Evolutionary conservation across 2,113 vertebrate genomes (phyloP), one percentile per base, ranked within the genome.

Genomic region (Corydoras sp.): DNA sequence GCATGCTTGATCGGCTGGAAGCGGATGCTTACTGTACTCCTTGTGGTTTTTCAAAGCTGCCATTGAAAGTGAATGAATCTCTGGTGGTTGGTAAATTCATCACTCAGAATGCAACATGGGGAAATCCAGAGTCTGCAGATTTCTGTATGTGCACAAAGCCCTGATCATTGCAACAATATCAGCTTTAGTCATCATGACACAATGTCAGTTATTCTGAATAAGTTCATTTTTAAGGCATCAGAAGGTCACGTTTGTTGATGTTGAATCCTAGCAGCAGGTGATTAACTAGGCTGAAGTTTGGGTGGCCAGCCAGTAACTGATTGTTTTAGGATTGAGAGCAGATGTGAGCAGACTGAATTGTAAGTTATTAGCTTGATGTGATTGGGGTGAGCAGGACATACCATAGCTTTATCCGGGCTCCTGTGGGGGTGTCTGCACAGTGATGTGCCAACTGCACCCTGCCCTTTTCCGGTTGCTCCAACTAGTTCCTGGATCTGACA

Each of bases 61-160:
- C 82, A 85, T 85, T 86, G 86, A 88, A 88, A 89, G 87, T 86
- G 80, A 83, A 84, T 83, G 79, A 81, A 83, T 86, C 82, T 74
- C 78, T 69, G 82, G 83, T 72, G 84, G 86, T 83, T 73, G 29
- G 72, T 73, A 67, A 85, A 80, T 73, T 54, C 61, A 81, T 89
- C 84, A 90, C 76, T 85, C 84, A 87, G 62, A 72, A 69, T 70
- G 74, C 83, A 83, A 80, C 81, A 65, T n/a, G 71, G 77, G 74
- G 65, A 77, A 77, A 63, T 80, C 79, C 76, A 68, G 50, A 76
- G 65, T n/a, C 56, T 56, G 29, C 30, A 50, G 5, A 14, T 73
- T 75, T 80, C 58, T 59, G 24, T 68, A 55, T 55, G 6, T 73
- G 43, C 6, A 12, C 15, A 11, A 54, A 4, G 24, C 61, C 11